Evolutionary conservation across 1,140 invertebrate genomes (phyloP), one percentile per base, ranked within the genome.

Genomic region (Nasonia vitripennis): DNA sequence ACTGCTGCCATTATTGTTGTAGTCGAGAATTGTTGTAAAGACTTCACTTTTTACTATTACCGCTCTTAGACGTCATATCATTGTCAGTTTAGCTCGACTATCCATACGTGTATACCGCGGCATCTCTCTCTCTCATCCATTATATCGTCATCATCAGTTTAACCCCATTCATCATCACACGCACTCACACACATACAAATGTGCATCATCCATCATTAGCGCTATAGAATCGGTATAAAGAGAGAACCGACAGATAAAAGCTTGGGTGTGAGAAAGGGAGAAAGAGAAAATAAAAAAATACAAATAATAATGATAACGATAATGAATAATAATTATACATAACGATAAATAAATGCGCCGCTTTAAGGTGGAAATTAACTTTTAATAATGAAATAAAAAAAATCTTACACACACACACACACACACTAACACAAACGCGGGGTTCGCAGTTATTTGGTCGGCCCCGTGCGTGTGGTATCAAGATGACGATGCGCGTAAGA

Each of bases 191-290:
- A 37, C 34, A 37, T 37, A 5, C 34, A 45, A 6, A 62, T 62
- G 5, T n/a, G 14, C 55, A 71, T 71, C 68, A 71, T 71, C 68
- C 27, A 34, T 71, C 31, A 71, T 77, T 86, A 86, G 80, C 62
- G 74, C 48, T 81, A 20, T 31, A 75, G 41, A 78, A n/a, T 82
- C 75, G 84, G n/a, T 73, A 27, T 27, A 27, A 81, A 48, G 55
- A 62, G 55, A 87, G 27, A 82, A 73, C 17, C 77, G 70, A 20
- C 6, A 20, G 85, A 67, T 74, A 51, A 86, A 48, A 84, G 51
- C 84, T 78, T 78, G 45, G 27, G 84, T 86, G 85, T 86, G 80
- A 83, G 81, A 86, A 86, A 83, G 81, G 85, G 81, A 83, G 77
- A 86, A 86, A 74, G 70, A 80, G 84, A 81, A 77, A n/a, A 27